A percentile compares a stretch with the other conserved stretches of the same genome.
These are phyloP conservation scores for Brachynemurus nebulosus DNA, from an alignment of 2,888 invertebrate species.

Conservation along the genomic window DNA sequence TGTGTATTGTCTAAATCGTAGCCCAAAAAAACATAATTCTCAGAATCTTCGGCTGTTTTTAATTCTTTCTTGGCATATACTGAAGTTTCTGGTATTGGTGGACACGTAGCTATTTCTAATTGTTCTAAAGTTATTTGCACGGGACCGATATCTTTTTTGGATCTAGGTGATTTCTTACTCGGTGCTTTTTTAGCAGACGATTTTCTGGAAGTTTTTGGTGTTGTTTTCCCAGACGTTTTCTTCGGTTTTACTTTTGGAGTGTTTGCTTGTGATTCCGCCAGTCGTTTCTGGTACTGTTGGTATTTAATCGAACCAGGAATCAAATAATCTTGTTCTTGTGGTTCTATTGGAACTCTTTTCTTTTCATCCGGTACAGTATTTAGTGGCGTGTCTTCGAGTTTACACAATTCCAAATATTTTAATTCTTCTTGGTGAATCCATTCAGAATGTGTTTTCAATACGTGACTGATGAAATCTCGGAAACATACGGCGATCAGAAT, in stretches of 20 bases:
- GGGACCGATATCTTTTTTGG: no score
- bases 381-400: slow-evolving; percentile 1
- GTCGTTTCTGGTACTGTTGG: neutral
- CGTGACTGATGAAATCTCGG: slow-evolving; percentile 24
- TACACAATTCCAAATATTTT: slow-evolving; percentile 4
- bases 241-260: neutral
- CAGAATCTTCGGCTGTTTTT: slow-evolving; percentile 13
- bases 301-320: slow-evolving; percentile 24
- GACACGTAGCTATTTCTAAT: neutral
- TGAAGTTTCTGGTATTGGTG: slow-evolving; percentile 4
- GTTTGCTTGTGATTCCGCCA: neutral
- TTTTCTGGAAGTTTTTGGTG: neutral
- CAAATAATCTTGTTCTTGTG: slow-evolving; percentile 21
- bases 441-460: slow-evolving; percentile 21
- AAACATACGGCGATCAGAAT: slow-evolving; percentile 24
- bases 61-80: neutral
- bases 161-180: no score
- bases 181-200: no score
- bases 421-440: slow-evolving; percentile 19
- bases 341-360: neutral
- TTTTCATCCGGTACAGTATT: slow-evolving; percentile 6
- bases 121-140: no score
- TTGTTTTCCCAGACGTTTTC: slow-evolving; percentile 2
- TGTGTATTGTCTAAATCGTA: slow-evolving; percentile 24
- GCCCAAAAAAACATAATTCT: slow-evolving; percentile 22